These are phyloP conservation scores for Hypsopygia costalis DNA, from an alignment of 2,888 invertebrate species.

Conservation along the genomic window DNA sequence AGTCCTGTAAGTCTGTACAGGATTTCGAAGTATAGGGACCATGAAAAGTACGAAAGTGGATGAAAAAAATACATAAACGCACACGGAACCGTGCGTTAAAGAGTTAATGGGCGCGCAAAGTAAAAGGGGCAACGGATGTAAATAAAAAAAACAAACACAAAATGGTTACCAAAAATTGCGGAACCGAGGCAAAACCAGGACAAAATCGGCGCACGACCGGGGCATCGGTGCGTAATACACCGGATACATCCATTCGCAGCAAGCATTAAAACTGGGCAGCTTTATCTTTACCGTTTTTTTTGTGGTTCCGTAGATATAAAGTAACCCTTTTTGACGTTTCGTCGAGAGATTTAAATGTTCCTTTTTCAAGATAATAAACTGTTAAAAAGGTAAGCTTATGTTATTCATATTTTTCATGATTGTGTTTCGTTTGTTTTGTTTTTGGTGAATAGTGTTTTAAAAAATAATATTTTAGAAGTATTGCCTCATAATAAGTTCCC, in stretches of 20 bases:
- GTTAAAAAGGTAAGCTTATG: neutral
- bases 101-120: neutral
- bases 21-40: no score
- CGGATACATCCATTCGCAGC: constrained; percentile 26
- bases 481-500: no score
- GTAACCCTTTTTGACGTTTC: constrained; percentile 21
- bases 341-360: constrained; percentile 9
- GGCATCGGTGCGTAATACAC: constrained; percentile 29
- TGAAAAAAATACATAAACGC: no score
- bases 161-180: constrained; percentile 18
- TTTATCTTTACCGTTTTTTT: constrained; percentile 30
- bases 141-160: neutral
- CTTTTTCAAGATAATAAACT: neutral
- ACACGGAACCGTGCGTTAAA: neutral
- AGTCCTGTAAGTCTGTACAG: no score
- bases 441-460: no score
- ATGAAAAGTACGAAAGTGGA: no score
- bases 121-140: neutral
- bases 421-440: no score
- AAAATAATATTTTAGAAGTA: no score
- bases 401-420: no score
- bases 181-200: constrained; percentile 21
- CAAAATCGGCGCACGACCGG: constrained; percentile 21
- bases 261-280: constrained; percentile 26
- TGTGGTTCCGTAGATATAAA: constrained; percentile 15